phyloP scores from a whole-genome alignment of 2,113 vertebrate genomes.

The Periophthalmodon schlosseri region DNA sequence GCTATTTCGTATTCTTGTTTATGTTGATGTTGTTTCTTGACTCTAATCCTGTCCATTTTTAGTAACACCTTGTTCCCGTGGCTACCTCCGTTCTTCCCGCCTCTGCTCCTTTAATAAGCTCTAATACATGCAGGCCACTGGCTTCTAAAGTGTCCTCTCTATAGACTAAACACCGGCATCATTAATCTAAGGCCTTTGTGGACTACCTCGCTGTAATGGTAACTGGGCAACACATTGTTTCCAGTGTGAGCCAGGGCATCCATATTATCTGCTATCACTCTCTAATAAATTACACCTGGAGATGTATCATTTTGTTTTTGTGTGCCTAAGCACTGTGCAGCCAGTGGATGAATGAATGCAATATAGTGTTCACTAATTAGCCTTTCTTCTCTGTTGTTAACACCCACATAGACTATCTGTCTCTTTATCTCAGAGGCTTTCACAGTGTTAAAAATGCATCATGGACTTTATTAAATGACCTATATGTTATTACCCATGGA shows the following conservation, averaged over 20 bases:
- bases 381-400: slow-evolving; percentile 26
- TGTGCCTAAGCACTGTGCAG: slow-evolving; percentile 53
- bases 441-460: slow-evolving; percentile 12
- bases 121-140: slow-evolving; percentile 48
- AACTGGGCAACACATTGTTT: slow-evolving; percentile 73
- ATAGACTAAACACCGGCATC: slow-evolving; percentile 56
- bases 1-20: neutral
- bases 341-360: slow-evolving; percentile 49
- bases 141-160: slow-evolving; percentile 54
- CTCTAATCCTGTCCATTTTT: neutral
- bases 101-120: slow-evolving; percentile 49
- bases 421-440: slow-evolving; percentile 9
- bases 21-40: neutral
- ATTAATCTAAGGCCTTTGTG: slow-evolving; percentile 67
- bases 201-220: slow-evolving; percentile 54
- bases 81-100: slow-evolving; percentile 23
- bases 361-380: slow-evolving; percentile 50
- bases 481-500: neutral
- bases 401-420: slow-evolving; percentile 28
- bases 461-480: slow-evolving; percentile 22
- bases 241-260: slow-evolving; percentile 57
- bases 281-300: slow-evolving; percentile 66
- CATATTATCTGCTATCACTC: slow-evolving; percentile 66
- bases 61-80: slow-evolving; percentile 31
- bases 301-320: slow-evolving; percentile 45